Evolutionary conservation across 1,140 invertebrate genomes (phyloP).

Genomic region (Steinernema khuongi): DNA sequence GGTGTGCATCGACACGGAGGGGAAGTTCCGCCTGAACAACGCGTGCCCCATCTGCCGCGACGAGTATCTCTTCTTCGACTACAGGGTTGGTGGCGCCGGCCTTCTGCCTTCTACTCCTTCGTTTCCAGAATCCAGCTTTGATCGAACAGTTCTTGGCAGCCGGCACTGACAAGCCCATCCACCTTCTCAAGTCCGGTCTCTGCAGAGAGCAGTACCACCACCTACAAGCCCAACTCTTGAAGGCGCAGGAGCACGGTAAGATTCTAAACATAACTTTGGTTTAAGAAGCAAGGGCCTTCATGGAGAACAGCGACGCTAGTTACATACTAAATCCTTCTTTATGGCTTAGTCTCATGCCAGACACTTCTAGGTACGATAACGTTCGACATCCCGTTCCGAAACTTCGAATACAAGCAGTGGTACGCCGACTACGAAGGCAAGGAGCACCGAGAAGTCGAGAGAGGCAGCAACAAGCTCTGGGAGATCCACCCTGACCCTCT

Average conservation of each 20-base stretch:
- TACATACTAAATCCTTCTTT: not conserved
- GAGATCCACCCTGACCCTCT: conserved; percentile 49
- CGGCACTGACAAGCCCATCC: conserved; percentile 53
- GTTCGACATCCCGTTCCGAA: conserved; percentile 47
- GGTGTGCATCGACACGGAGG: conserved; percentile 56
- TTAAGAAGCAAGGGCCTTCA: conserved; percentile 14
- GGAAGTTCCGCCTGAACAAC: conserved; percentile 53
- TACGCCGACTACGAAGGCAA: conserved; percentile 32
- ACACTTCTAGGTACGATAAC: conserved; percentile 39
- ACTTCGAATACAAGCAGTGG: conserved; percentile 47
- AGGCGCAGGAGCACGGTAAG: conserved; percentile 55
- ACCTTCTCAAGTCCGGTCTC: conserved; percentile 48
- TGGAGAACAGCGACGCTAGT: not conserved
- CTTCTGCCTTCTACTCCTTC: not conserved
- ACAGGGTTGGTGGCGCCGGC: conserved; percentile 30
- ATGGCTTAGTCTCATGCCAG: not conserved
- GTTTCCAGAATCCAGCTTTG: conserved; percentile 50
- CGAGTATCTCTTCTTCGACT: conserved; percentile 58
- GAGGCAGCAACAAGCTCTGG: conserved; percentile 15
- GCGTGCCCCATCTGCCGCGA: conserved; percentile 56
- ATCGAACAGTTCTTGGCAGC: conserved; percentile 52
- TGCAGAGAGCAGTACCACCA: conserved; percentile 52
- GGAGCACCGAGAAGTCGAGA: not conserved
- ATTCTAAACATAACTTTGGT: conserved; percentile 11
- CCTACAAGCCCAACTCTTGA: conserved; percentile 51